Percentiles rank a stretch among this genome's conserved stretches.
Conservation (phyloP, 2,888 invertebrate genomes). For the Ephialtes manifestator region DNA sequence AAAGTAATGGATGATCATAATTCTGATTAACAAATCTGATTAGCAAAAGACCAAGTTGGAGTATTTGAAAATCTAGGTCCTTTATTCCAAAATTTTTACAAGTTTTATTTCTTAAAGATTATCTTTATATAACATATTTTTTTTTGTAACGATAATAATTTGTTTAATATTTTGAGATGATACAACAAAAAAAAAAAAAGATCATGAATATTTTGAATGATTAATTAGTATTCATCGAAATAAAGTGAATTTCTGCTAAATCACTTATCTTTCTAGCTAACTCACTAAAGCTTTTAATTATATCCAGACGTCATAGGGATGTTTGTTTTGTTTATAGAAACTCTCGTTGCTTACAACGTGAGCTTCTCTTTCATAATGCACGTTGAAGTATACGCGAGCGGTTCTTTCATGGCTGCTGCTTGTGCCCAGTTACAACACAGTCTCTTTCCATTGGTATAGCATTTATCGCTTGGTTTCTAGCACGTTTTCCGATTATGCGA, state of each 20-base stretch:
- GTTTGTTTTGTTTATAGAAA: background rate
- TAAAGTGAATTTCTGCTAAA: background rate
- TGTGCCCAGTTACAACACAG: background rate
- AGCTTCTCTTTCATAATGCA: conserved; percentile 37
- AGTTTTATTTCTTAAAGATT: too few relatives aligned
- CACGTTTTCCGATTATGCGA: background rate
- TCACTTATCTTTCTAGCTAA: background rate
- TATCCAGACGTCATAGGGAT: background rate
- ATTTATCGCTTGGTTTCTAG: background rate
- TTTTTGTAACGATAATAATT: too few relatives aligned
- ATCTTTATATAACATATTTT: too few relatives aligned
- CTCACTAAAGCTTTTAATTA: background rate
- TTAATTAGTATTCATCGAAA: background rate
- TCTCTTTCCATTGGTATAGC: background rate
- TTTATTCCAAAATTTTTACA: too few relatives aligned
- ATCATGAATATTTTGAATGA: background rate
- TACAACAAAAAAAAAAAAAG: background rate
- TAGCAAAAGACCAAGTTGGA: too few relatives aligned
- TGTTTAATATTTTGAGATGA: background rate
- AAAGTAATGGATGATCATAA: too few relatives aligned
- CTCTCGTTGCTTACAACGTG: conserved; percentile 54
- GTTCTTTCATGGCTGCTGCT: conserved; percentile 17
- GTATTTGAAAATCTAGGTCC: too few relatives aligned
- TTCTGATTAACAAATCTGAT: too few relatives aligned
- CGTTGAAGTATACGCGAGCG: conserved; percentile 21